Evolutionary conservation across 2,113 vertebrate genomes (phyloP).

Genomic region (Dasyprocta punctata): DNA sequence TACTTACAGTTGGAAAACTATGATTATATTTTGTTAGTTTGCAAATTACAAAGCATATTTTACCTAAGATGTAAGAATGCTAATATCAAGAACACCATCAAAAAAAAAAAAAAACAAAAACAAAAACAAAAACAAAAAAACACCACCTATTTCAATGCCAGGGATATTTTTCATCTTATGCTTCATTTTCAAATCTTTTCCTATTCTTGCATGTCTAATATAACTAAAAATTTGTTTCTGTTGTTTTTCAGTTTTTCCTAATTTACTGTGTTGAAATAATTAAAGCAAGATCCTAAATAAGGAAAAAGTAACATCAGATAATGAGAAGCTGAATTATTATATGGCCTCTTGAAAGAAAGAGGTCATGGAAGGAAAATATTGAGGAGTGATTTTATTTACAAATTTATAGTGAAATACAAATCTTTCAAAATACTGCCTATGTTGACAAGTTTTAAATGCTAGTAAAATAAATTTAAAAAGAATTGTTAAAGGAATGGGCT

Average conservation of each 20-base stretch:
- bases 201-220: background rate
- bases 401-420: background rate
- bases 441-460: background rate
- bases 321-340: background rate
- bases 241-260: background rate
- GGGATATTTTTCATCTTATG: background rate
- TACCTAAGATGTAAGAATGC: background rate
- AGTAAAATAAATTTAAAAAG: background rate
- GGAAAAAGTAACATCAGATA: background rate
- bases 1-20: background rate
- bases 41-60: background rate
- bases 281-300: background rate
- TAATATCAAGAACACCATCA: background rate
- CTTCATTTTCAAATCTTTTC: slow-evolving; percentile 1
- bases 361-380: background rate
- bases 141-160: background rate
- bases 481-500: background rate
- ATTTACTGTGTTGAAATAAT: background rate
- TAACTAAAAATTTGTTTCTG: background rate
- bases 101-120: too few species aligned
- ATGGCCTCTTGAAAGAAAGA: background rate
- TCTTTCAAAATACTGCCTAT: background rate
- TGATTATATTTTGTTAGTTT: background rate
- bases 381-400: background rate
- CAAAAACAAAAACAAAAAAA: too few species aligned